Evolutionary conservation across 2,888 invertebrate species (phyloP), one percentile per base, ranked within the genome.

Genomic region (Eledona agricola): DNA sequence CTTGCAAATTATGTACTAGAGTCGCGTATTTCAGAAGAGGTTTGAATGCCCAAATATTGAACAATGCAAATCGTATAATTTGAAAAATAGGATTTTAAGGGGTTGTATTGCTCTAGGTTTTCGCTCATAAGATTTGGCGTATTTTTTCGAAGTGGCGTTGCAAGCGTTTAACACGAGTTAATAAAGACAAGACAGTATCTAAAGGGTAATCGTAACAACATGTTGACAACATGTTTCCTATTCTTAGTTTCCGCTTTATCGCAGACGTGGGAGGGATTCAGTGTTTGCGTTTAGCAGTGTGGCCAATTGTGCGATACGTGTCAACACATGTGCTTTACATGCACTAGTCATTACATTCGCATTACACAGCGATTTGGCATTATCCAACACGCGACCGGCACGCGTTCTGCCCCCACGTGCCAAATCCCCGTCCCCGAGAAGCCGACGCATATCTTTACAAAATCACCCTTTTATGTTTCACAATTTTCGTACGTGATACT

Each of bases 311-410:
- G 51, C 51, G 46, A 50, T 38, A 55, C 46, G 51, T 55, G 55
- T 55, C 45, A 55, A 55, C 51, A 55, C 55, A 55, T 55, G 55
- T 51, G 40, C 45, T 51, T 51, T 45, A 43, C 51, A 51, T 45
- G 51, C 51, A 51, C 45, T 43, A 55, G 45, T 62, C 64, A 66
- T 67, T 64, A 68, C 62, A 66, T 65, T 64, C 65, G 59, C 67
- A 69, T 71, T 69, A 69, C 60, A 68, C 58, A 53, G 60, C 65
- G 63, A 66, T 70, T 69, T 65, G 55, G 59, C 58, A 50, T 63
- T 68, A 69, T 63, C 63, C 61, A 60, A 63, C 59, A 58, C 60
- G 59, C 55, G 59, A 55, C 63, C 54, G 58, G 57, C 70, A 67
- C 69, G 66, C 61, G 69, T 43, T 51, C 26, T 9, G 12, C 51